A percentile compares a stretch with the other conserved stretches of the same genome.
Evolutionary conservation across 2,113 vertebrate genomes (phyloP).

Genomic region (Ageneiosus marmoratus): DNA sequence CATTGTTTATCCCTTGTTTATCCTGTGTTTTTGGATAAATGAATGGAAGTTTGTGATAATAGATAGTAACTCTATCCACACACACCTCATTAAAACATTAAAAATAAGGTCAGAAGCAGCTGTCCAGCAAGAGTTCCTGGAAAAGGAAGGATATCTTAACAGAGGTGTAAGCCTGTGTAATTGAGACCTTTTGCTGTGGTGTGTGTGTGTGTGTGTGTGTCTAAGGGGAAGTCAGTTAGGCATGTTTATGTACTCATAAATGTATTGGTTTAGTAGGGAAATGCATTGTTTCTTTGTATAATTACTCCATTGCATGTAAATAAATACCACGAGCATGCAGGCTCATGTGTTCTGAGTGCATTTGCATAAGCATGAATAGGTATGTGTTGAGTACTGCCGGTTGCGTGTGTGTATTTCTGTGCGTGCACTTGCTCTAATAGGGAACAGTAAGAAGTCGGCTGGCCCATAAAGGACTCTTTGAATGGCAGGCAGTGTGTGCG

Average conservation of each 20-base stretch:
- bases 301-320: constrained; percentile 12
- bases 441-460: constrained; percentile 66
- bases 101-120: constrained; percentile 52
- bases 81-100: constrained; percentile 29
- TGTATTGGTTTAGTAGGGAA: constrained; percentile 38
- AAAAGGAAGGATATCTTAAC: constrained; percentile 36
- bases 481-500: constrained; percentile 68
- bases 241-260: constrained; percentile 25
- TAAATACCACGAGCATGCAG: background rate
- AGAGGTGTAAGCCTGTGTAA: constrained; percentile 41
- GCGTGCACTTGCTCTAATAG: constrained; percentile 65
- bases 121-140: constrained; percentile 40
- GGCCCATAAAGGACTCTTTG: constrained; percentile 77
- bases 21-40: constrained; percentile 10
- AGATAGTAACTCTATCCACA: constrained; percentile 28
- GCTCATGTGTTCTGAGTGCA: constrained; percentile 17
- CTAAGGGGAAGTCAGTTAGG: background rate
- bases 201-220: constrained; percentile 1
- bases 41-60: constrained; percentile 32
- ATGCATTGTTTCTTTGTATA: constrained; percentile 20
- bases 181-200: constrained; percentile 27
- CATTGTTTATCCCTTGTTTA: background rate
- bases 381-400: constrained; percentile 38
- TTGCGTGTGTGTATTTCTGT: constrained; percentile 42
- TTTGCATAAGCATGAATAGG: constrained; percentile 42